Conservation (phyloP, 2,113 vertebrate genomes). For the Vidua chalybeata region DNA sequence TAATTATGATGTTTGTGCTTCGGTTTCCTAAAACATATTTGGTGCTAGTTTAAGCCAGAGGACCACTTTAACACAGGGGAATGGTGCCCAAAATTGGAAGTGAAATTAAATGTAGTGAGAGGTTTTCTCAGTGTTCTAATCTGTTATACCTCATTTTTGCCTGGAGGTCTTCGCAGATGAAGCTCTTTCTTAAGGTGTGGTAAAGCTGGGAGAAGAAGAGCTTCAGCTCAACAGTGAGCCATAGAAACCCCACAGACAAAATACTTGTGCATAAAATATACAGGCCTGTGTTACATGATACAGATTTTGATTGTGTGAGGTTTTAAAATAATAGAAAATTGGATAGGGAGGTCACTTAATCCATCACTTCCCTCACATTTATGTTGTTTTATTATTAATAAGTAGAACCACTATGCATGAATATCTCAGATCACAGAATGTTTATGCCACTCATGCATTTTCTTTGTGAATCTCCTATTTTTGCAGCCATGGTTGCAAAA, state of each 20-base stretch:
- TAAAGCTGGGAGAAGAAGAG: not conserved
- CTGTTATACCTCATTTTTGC: not conserved
- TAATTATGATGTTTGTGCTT: not conserved
- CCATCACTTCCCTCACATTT: not conserved
- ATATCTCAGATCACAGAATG: not conserved
- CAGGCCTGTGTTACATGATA: not conserved
- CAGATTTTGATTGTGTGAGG: not conserved
- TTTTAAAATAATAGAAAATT: not conserved
- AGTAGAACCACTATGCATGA: accelerated
- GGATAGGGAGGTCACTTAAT: not conserved
- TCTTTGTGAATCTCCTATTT: not conserved
- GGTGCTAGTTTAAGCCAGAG: not conserved
- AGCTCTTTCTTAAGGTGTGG: not conserved
- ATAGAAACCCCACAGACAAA: not conserved
- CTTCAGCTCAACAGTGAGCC: not conserved
- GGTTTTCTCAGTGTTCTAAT: not conserved
- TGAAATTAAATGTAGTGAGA: not conserved
- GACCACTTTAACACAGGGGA: not conserved
- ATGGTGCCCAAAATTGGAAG: not conserved
- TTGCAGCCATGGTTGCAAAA: not conserved
- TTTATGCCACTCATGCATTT: not conserved
- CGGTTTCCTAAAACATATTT: not conserved
- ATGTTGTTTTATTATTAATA: not conserved
- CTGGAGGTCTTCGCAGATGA: not conserved
- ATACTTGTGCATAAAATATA: not conserved